Evolutionary conservation across 2,113 vertebrate genomes (phyloP).

Genomic region (Vulpes vulpes): DNA sequence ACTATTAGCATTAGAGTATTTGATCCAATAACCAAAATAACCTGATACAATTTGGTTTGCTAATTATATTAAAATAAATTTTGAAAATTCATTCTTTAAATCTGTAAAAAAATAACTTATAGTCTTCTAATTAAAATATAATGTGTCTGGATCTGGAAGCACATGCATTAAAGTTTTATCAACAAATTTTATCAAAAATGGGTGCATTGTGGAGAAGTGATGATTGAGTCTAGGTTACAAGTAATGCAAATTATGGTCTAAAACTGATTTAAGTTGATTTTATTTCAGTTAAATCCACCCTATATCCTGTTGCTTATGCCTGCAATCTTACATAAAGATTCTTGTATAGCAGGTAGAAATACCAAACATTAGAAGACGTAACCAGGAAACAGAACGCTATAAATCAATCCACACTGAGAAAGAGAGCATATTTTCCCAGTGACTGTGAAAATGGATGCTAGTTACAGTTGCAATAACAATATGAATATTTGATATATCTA

Average conservation of each 20-base stretch:
- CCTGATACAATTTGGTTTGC: neutral
- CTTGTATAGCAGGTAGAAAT: neutral
- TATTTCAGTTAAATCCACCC: neutral
- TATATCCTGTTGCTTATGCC: neutral
- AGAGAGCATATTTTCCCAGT: neutral
- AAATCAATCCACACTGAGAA: slow-evolving; percentile 43
- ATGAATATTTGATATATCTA: slow-evolving; percentile 34
- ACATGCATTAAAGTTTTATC: neutral
- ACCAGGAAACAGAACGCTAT: neutral
- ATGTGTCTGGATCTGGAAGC: neutral
- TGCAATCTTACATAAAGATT: neutral
- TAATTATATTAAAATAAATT: slow-evolving; percentile 4
- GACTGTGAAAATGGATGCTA: slow-evolving; percentile 41
- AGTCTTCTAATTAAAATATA: neutral
- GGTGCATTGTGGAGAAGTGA: neutral
- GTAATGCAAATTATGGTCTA: neutral
- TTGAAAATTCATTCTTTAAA: neutral
- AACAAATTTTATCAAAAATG: neutral
- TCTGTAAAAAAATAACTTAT: neutral
- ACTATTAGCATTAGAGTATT: neutral
- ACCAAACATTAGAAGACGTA: neutral
- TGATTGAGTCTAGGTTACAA: neutral
- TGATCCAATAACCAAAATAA: neutral
- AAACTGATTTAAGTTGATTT: slow-evolving; percentile 25
- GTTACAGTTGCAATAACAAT: slow-evolving; percentile 8